phyloP scores from a whole-genome alignment of 2,888 invertebrate genomes.

The Synergus laeviventris region DNA sequence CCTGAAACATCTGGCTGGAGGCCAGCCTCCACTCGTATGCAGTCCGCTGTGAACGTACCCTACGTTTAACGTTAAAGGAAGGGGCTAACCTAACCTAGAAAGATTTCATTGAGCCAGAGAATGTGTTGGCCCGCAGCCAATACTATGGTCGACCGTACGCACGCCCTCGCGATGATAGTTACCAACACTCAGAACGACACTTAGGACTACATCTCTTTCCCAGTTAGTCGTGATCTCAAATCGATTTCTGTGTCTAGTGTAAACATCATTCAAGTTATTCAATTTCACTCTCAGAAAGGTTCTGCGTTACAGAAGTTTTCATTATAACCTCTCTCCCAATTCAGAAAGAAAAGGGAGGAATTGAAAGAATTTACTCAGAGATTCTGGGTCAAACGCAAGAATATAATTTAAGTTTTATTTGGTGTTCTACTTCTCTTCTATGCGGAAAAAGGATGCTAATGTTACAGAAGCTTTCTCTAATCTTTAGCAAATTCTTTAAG shows the following conservation, averaged over 20 bases:
- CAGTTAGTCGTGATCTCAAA: constrained; percentile 45
- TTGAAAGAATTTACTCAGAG: neutral
- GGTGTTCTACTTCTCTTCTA: neutral
- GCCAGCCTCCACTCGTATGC: constrained; percentile 61
- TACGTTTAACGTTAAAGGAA: constrained; percentile 68
- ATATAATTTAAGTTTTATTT: neutral
- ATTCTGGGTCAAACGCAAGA: neutral
- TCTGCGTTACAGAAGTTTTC: neutral
- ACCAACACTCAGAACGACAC: constrained; percentile 51
- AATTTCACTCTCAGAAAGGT: neutral
- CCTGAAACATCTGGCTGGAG: constrained; percentile 57
- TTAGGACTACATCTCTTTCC: constrained; percentile 46
- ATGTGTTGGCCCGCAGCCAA: constrained; percentile 71
- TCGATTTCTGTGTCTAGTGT: constrained; percentile 54
- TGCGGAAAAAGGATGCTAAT: too few species aligned
- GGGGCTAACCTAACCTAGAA: constrained; percentile 71
- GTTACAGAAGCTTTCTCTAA: too few species aligned
- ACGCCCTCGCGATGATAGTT: constrained; percentile 61
- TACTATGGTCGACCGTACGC: constrained; percentile 66
- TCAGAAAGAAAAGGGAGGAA: neutral
- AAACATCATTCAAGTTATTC: constrained; percentile 44
- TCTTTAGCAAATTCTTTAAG: too few species aligned
- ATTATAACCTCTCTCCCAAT: neutral
- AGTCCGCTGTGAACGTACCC: constrained; percentile 67
- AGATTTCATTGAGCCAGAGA: constrained; percentile 74